Conservation (phyloP, 2,888 invertebrate species). For the Zygogramma bicolorata region DNA sequence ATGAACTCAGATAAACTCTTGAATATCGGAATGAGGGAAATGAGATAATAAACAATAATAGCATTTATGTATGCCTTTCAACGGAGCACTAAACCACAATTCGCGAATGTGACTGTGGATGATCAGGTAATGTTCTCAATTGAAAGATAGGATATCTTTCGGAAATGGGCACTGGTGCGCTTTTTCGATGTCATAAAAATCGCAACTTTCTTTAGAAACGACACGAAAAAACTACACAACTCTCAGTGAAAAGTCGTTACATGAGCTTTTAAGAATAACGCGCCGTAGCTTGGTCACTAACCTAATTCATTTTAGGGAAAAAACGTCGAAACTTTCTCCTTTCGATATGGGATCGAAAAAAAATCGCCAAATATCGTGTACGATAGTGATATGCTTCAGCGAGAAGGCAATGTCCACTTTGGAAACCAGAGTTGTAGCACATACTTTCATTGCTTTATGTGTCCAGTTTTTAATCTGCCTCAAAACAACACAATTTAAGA, state of each 20-base stretch:
- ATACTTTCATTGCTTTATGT: constrained; percentile 59
- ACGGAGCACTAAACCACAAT: no score
- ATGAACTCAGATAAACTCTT: no score
- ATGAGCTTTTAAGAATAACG: background rate
- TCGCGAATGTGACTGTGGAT: no score
- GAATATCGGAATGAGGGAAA: no score
- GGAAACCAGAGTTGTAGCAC: constrained; percentile 51
- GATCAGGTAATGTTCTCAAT: background rate
- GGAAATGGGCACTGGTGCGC: background rate
- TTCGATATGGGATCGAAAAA: constrained; percentile 3
- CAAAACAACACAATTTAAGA: constrained; percentile 56
- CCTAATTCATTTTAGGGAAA: constrained; percentile 8
- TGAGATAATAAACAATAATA: no score
- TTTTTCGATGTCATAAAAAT: background rate
- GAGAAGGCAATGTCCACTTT: constrained; percentile 50
- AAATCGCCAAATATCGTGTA: constrained; percentile 19
- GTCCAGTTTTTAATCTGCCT: constrained; percentile 57
- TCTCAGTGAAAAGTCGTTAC: background rate
- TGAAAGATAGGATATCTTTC: background rate
- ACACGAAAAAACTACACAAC: background rate
- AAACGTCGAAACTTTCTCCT: constrained; percentile 20
- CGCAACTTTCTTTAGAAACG: background rate
- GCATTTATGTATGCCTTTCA: no score
- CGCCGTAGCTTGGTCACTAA: background rate
- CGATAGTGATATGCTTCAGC: constrained; percentile 25